These are phyloP conservation scores for Ornithorhynchus anatinus DNA, from an alignment of 2,113 vertebrate species.

Conservation along the genomic window DNA sequence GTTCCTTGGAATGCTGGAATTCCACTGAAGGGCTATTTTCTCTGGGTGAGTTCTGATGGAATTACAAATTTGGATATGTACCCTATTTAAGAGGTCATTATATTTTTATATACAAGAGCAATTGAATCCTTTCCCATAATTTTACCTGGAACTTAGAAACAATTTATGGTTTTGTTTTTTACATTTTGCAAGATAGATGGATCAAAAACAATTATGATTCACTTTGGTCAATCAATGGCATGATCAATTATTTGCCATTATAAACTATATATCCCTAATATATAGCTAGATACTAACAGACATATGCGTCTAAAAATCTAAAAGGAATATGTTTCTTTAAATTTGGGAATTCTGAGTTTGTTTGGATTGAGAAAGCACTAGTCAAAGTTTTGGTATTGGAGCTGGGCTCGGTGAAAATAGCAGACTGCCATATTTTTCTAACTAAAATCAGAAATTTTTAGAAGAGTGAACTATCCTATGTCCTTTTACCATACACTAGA, in stretches of 20 bases:
- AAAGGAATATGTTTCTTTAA: background rate
- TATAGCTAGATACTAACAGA: background rate
- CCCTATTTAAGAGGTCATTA: background rate
- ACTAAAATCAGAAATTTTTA: constrained; percentile 21
- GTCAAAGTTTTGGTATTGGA: background rate
- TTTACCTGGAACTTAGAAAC: background rate
- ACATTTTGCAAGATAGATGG: background rate
- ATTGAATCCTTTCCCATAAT: background rate
- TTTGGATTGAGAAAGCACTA: background rate
- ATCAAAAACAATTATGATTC: background rate
- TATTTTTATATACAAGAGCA: background rate
- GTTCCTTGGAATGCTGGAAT: background rate
- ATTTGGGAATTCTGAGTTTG: background rate
- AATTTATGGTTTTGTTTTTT: background rate
- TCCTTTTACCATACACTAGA: background rate
- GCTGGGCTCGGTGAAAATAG: background rate
- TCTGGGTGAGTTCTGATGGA: background rate
- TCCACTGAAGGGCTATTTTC: background rate
- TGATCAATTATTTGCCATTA: background rate
- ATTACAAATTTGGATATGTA: background rate
- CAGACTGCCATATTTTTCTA: constrained; percentile 21
- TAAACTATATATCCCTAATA: background rate
- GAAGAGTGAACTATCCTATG: constrained; percentile 7
- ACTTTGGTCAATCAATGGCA: background rate
- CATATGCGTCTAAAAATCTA: background rate